These are phyloP conservation scores for Australoheros scitulus DNA, from an alignment of 2,113 vertebrate genomes.

Conservation along the genomic window DNA sequence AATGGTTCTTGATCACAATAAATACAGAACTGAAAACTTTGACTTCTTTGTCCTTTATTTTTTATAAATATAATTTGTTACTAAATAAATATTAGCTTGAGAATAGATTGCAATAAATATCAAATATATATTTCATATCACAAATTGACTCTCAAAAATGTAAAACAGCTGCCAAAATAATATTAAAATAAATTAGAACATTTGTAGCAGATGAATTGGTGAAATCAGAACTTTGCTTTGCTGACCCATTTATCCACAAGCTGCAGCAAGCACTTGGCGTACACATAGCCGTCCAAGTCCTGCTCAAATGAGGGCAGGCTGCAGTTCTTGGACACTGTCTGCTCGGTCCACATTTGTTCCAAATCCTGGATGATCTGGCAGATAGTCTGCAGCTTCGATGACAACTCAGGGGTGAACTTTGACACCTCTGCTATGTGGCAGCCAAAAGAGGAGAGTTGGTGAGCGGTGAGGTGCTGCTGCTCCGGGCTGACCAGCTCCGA, in stretches of 20 bases:
- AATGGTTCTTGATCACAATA: slow-evolving; percentile 44
- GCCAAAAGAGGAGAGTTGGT: neutral
- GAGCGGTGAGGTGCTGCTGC: neutral
- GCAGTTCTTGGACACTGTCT: fast-evolving
- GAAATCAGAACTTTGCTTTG: neutral
- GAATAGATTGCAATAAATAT: neutral
- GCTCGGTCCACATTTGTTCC: fast-evolving
- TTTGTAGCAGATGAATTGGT: neutral
- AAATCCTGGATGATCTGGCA: neutral
- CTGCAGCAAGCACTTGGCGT: slow-evolving; percentile 32
- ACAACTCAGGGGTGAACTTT: fast-evolving
- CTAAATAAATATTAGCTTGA: slow-evolving; percentile 1
- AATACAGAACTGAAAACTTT: slow-evolving; percentile 19
- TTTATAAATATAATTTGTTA: slow-evolving; percentile 15
- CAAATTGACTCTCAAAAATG: neutral
- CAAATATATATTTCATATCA: no score
- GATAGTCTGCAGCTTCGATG: fast-evolving
- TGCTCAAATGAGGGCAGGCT: neutral
- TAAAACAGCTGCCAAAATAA: no score
- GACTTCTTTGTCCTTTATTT: slow-evolving; percentile 21
- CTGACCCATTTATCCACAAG: neutral
- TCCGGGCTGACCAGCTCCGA: fast-evolving
- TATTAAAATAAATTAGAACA: neutral
- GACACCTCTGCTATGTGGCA: slow-evolving; percentile 5
- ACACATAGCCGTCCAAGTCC: fast-evolving